These are phyloP conservation scores for Musca domestica DNA, from an alignment of 1,140 invertebrate genomes.

Conservation along the genomic window DNA sequence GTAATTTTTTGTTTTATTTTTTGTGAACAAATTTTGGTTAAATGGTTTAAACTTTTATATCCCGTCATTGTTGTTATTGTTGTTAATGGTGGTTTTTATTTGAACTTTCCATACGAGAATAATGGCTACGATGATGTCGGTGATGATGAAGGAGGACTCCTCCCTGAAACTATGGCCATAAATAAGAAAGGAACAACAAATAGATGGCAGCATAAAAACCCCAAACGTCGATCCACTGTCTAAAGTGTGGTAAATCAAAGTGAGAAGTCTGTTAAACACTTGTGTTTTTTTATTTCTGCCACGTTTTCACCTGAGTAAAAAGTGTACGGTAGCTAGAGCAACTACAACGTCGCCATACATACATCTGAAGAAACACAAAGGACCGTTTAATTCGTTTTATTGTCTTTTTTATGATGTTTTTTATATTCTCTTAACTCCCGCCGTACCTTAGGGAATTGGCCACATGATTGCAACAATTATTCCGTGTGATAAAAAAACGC, in stretches of 20 bases:
- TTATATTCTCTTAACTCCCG: too few relatives aligned
- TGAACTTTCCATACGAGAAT: background rate
- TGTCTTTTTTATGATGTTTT: too few relatives aligned
- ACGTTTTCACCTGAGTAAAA: too few relatives aligned
- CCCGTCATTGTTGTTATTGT: constrained; percentile 11
- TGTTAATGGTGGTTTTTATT: constrained; percentile 13
- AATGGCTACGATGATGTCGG: background rate
- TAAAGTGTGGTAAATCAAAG: constrained; percentile 21
- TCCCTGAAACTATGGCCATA: background rate
- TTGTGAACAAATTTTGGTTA: constrained; percentile 11
- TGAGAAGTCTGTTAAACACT: constrained; percentile 18
- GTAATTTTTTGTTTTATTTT: background rate
- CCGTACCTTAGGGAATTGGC: too few relatives aligned
- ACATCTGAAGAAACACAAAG: too few relatives aligned
- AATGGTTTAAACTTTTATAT: constrained; percentile 17
- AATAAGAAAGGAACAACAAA: background rate
- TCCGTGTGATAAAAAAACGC: too few relatives aligned
- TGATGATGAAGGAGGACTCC: too few relatives aligned
- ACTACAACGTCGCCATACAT: too few relatives aligned
- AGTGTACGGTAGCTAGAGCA: too few relatives aligned
- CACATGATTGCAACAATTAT: too few relatives aligned
- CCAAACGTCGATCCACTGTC: background rate
- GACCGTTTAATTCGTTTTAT: too few relatives aligned
- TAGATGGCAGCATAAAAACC: background rate
- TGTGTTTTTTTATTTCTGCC: background rate